Evolutionary conservation across 2,113 vertebrate genomes (phyloP), one percentile per base, ranked within the genome.

Genomic region (Caranx ignobilis): DNA sequence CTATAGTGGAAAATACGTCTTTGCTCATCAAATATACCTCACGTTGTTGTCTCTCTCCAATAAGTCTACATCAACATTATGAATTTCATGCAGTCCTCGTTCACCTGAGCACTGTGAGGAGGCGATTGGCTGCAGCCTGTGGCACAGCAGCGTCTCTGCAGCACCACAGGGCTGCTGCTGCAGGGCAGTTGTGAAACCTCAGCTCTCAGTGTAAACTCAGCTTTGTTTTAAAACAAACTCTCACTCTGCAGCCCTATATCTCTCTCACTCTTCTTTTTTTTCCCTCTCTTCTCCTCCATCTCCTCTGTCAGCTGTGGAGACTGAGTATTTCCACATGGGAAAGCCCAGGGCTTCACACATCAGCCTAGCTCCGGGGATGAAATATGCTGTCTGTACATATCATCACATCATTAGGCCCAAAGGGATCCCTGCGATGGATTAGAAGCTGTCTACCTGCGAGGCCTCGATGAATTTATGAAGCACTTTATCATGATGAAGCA

Each of bases 391-490:
- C 88, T 86, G 88, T 83, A 87, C 87, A 89, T 85, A 91, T 93
- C 89, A 91, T 90, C 92, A 92, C 91, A 91, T 92, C 91, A 89
- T 92, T 93, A 92, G 83, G 80, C 87, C 92, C 92, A 75, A 82
- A 88, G 89, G 86, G 93, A 90, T 80, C 71, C 77, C 84, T 68
- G 81, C 69, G 57, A 87, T 88, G 87, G 89, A 92, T 91, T 89
- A 88, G 84, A 70, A 76, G 87, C 75, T 76, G 88, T 92, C 91
- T 88, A 90, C 91, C 89, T 89, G 90, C 75, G 4, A 81, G 77
- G 74, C 87, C 76, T 61, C 16, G 86, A 92, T 89, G 88, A 90
- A 94, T 92, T 90, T 88, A 90, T 87, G 83, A 87, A 89, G 88
- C 86, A 85, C 86, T 94, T 90, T 75, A 86, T 92, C 90, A 88